These are phyloP conservation scores for Eleutherodactylus coqui DNA, from an alignment of 2,797 vertebrate genomes.

Conservation along the genomic window DNA sequence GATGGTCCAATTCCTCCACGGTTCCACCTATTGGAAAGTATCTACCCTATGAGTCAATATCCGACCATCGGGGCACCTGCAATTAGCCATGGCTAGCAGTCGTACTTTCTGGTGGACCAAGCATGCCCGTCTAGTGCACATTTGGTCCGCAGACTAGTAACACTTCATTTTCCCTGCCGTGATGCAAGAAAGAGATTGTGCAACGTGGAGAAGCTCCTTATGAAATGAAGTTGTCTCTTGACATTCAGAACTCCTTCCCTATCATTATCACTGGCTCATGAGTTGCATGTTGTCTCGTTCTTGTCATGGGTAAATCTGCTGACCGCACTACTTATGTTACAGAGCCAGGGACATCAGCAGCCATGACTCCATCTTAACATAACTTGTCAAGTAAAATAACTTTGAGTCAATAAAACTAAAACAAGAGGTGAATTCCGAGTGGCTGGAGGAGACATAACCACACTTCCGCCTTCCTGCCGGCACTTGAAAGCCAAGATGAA, in stretches of 20 bases:
- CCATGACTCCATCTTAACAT: slow-evolving; percentile 6
- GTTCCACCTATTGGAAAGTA: too few species aligned
- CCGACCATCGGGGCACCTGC: too few species aligned
- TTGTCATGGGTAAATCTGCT: neutral
- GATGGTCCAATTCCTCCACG: too few species aligned
- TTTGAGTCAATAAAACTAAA: neutral
- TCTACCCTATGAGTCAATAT: too few species aligned
- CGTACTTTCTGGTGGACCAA: too few species aligned
- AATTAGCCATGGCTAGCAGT: too few species aligned
- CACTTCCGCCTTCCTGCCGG: slow-evolving; percentile 1
- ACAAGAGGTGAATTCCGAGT: slow-evolving; percentile 27
- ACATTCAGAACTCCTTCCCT: neutral
- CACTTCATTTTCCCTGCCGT: neutral
- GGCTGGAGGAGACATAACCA: neutral
- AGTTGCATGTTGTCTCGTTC: neutral
- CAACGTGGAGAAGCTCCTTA: neutral
- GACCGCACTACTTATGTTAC: neutral
- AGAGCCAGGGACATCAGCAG: neutral
- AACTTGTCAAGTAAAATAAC: slow-evolving; percentile 1
- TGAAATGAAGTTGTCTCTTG: neutral
- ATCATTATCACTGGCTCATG: neutral
- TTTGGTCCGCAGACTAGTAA: too few species aligned
- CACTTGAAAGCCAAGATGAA: slow-evolving; percentile 32
- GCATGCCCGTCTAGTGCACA: too few species aligned
- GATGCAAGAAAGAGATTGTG: neutral